Percentiles rank a stretch among this genome's conserved stretches.
phyloP scores from a whole-genome alignment of 2,797 vertebrate genomes.

The Poecilia wingei region DNA sequence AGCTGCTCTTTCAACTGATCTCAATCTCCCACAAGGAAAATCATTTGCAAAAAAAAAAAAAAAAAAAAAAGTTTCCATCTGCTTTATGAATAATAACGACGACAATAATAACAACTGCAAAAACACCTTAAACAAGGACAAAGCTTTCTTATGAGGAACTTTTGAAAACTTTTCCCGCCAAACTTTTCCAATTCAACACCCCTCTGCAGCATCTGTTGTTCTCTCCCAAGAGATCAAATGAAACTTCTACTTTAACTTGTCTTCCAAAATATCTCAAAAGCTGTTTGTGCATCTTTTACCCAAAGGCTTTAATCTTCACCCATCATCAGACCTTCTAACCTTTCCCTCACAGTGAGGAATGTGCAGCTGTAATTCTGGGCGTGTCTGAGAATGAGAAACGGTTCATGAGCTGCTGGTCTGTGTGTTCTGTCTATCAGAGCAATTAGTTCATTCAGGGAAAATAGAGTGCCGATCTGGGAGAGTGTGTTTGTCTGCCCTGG shows the following conservation, averaged over 20 bases:
- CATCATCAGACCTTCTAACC: constrained; percentile 39
- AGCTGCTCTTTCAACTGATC: background rate
- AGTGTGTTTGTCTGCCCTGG: background rate
- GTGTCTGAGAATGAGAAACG: constrained; percentile 28
- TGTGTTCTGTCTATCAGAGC: constrained; percentile 17
- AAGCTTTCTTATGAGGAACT: background rate
- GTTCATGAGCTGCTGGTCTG: constrained; percentile 13
- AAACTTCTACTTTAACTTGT: constrained; percentile 19
- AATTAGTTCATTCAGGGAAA: background rate
- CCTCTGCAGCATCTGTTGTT: constrained; percentile 9
- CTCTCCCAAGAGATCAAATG: constrained; percentile 23
- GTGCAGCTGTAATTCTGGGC: constrained; percentile 40
- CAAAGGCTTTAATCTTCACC: constrained; percentile 35
- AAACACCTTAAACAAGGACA: background rate
- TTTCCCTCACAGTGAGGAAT: constrained; percentile 37
- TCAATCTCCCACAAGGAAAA: background rate
- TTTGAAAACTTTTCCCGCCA: background rate
- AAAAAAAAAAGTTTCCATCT: background rate
- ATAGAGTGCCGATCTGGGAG: background rate
- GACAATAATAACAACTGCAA: background rate
- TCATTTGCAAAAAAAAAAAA: background rate
- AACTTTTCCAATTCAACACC: background rate
- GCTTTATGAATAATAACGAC: background rate
- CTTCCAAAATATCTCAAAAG: constrained; percentile 18
- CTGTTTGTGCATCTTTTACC: constrained; percentile 13